Percentiles rank a stretch among this genome's conserved stretches.
Conservation (phyloP, 2,888 invertebrate genomes). For the Cerceris rybyensis region DNA sequence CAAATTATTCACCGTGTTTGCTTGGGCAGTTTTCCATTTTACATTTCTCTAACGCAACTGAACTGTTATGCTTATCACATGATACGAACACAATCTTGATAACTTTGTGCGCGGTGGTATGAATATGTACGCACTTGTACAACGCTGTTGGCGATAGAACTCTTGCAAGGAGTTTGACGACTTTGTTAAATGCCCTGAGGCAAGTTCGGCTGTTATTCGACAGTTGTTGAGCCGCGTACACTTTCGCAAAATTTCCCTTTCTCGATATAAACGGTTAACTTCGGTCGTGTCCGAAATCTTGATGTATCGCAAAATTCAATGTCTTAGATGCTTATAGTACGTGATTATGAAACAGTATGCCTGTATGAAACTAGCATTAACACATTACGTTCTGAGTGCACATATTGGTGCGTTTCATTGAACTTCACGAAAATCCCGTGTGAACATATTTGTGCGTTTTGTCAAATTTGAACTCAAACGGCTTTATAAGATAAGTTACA, state of each 20-base stretch:
- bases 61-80: constrained; percentile 56
- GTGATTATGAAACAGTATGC: not conserved
- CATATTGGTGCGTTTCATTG: too few species aligned
- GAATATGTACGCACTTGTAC: not conserved
- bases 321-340: not conserved
- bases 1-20: constrained; percentile 28
- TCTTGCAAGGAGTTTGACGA: constrained; percentile 58
- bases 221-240: constrained; percentile 42
- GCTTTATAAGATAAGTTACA: too few species aligned
- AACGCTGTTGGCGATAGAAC: constrained; percentile 32
- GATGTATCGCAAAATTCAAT: not conserved
- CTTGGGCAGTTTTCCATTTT: constrained; percentile 65
- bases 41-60: constrained; percentile 55
- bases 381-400: too few species aligned
- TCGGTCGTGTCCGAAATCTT: not conserved
- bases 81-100: constrained; percentile 24
- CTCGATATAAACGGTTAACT: constrained; percentile 17
- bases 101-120: not conserved
- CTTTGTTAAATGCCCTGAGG: constrained; percentile 54
- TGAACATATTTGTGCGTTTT: too few species aligned
- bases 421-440: too few species aligned
- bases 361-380: too few species aligned
- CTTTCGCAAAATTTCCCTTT: constrained; percentile 63
- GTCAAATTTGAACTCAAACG: too few species aligned
- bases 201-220: constrained; percentile 51